phyloP scores from a whole-genome alignment of 2,797 vertebrate genomes.

The Vireo griseus region DNA sequence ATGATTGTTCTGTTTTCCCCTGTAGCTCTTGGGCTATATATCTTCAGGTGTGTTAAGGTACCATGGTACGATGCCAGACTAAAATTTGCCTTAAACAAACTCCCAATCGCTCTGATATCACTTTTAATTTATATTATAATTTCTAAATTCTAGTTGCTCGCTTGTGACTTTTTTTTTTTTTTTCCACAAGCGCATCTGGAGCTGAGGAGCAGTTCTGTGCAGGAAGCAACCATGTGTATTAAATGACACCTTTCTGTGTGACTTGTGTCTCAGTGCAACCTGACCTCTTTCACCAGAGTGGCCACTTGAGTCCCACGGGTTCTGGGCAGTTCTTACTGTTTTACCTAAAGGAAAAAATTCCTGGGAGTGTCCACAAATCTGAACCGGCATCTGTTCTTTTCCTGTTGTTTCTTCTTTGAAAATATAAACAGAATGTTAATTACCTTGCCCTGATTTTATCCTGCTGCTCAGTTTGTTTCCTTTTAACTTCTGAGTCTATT shows the following conservation, averaged over 20 bases:
- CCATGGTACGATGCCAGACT: slow-evolving; percentile 28
- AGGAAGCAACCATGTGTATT: neutral
- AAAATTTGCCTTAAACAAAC: slow-evolving; percentile 57
- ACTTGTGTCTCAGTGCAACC: neutral
- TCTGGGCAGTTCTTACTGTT: slow-evolving; percentile 14
- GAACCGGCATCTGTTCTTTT: slow-evolving; percentile 49
- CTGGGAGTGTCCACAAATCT: slow-evolving; percentile 44
- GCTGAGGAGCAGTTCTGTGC: neutral
- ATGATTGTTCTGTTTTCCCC: slow-evolving; percentile 14
- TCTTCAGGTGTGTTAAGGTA: slow-evolving; percentile 26
- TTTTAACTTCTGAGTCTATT: slow-evolving; percentile 65
- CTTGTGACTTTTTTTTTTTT: neutral
- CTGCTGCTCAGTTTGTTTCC: slow-evolving; percentile 60
- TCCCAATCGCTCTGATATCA: slow-evolving; percentile 53
- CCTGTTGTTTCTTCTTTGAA: slow-evolving; percentile 64
- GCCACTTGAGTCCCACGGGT: neutral
- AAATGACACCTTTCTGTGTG: neutral
- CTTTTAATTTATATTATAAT: slow-evolving; percentile 70
- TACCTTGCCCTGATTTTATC: slow-evolving; percentile 58
- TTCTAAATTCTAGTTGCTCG: slow-evolving; percentile 29
- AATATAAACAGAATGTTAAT: slow-evolving; percentile 67
- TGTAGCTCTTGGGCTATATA: slow-evolving; percentile 14
- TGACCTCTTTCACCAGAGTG: neutral
- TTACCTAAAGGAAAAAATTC: slow-evolving; percentile 58
- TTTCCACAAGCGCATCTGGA: neutral